Evolutionary conservation across 1,140 invertebrate species (phyloP).

Genomic region (Drosophila neocordata): DNA sequence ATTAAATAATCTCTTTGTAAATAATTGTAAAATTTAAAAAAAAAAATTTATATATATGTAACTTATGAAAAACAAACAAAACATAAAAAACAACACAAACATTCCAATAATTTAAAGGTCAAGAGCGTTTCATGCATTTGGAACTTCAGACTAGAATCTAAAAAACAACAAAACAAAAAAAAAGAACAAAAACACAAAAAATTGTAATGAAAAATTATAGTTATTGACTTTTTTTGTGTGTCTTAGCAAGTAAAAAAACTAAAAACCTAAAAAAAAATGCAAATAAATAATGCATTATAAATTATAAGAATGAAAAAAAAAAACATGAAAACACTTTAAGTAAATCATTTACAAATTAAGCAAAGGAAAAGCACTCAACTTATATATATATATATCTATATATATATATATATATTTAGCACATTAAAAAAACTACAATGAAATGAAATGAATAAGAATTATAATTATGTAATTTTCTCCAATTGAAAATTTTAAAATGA

Average conservation of each 20-base stretch:
- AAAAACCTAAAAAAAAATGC: neutral
- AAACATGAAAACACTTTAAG: neutral
- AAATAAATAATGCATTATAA: neutral
- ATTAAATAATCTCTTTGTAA: conserved; percentile 29
- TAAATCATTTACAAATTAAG: conserved; percentile 4
- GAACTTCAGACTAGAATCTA: conserved; percentile 71
- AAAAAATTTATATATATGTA: neutral
- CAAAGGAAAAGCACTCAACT: neutral
- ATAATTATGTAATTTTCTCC: conserved; percentile 1
- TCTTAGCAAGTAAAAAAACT: conserved; percentile 4
- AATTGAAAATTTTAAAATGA: neutral
- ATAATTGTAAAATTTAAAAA: conserved; percentile 9
- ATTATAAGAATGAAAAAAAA: neutral
- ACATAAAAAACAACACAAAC: conserved; percentile 45
- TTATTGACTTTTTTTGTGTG: conserved; percentile 8
- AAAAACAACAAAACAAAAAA: conserved; percentile 15
- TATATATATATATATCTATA: neutral
- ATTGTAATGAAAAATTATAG: neutral
- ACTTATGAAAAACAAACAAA: conserved; percentile 10
- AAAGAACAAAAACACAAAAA: conserved; percentile 10
- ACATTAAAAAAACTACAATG: neutral
- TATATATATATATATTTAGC: neutral
- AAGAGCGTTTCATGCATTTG: conserved; percentile 78
- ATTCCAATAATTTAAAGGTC: conserved; percentile 65
- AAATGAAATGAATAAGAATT: neutral